Conservation (phyloP, 2,113 vertebrate species). For the Cathartes aura region DNA sequence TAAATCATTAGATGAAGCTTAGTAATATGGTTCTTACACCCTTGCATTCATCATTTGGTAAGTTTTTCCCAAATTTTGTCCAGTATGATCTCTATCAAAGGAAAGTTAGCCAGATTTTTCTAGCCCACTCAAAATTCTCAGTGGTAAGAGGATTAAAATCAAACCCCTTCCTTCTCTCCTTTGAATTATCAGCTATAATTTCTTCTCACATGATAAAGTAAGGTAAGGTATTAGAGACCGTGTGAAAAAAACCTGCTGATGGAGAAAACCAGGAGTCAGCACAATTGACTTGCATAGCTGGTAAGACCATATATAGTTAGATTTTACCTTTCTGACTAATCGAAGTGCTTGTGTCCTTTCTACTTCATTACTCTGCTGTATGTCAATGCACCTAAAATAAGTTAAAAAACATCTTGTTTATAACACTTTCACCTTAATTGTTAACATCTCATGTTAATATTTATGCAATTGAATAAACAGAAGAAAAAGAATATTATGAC, state of each 20-base stretch:
- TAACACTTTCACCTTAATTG: not conserved
- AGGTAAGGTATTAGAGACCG: not conserved
- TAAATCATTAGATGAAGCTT: not conserved
- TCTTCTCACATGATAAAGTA: not conserved
- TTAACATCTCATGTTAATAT: not conserved
- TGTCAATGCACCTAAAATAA: slow-evolving; percentile 93
- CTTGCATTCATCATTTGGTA: not conserved
- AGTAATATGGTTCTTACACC: not conserved
- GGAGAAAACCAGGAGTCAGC: not conserved
- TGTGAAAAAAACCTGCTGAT: not conserved
- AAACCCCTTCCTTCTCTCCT: not conserved
- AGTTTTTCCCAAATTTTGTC: not conserved
- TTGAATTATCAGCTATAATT: not conserved
- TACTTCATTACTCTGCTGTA: slow-evolving; percentile 99
- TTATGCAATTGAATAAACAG: not conserved
- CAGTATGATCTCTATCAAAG: not conserved
- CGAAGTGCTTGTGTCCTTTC: slow-evolving; percentile 98
- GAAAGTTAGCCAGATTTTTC: not conserved
- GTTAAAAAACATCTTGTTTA: not conserved
- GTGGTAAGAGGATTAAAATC: not conserved
- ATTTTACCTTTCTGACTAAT: slow-evolving; percentile 93
- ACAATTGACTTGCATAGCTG: not conserved
- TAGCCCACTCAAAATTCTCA: not conserved
- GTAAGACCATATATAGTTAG: not conserved
- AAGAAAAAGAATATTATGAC: not conserved